A percentile compares a stretch with the other conserved stretches of the same genome.
phyloP scores from a whole-genome alignment of 30 jellyfish, hydroid and myxozoan species.

The Aurelia aurita region DNA sequence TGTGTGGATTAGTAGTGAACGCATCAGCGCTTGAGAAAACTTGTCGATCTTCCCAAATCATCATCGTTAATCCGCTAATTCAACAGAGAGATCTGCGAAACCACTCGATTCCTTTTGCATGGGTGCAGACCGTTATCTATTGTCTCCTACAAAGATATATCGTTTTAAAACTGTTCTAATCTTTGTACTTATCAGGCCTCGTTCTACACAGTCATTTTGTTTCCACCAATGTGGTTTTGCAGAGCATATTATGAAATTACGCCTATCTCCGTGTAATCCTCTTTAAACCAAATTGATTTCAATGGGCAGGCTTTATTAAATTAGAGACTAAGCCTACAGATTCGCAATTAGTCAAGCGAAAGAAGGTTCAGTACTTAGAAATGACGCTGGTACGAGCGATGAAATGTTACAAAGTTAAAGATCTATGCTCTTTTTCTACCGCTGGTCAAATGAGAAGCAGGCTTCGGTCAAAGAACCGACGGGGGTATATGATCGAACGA shows the following conservation, averaged over 20 bases:
- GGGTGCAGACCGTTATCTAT: constrained; percentile 74
- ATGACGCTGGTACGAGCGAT: constrained; percentile 32
- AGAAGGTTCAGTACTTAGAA: constrained; percentile 29
- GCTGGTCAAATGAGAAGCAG: constrained; percentile 66
- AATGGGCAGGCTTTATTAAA: constrained; percentile 66
- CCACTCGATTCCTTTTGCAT: constrained; percentile 76
- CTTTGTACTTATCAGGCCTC: constrained; percentile 58
- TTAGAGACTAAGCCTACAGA: constrained; percentile 55
- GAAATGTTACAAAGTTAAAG: too few species aligned
- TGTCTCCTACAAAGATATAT: constrained; percentile 50
- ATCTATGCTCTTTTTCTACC: constrained; percentile 2
- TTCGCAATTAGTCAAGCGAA: constrained; percentile 61
- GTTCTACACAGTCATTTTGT: constrained; percentile 42
- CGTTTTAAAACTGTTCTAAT: constrained; percentile 68
- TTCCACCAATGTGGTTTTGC: constrained; percentile 75
- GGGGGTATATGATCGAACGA: constrained; percentile 1
- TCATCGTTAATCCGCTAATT: constrained; percentile 63
- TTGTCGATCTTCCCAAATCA: constrained; percentile 58
- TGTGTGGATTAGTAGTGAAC: constrained; percentile 40
- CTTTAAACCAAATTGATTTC: constrained; percentile 63
- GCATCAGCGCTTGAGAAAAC: constrained; percentile 63
- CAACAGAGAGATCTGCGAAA: constrained; percentile 66
- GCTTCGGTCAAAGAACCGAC: background rate
- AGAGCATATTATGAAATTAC: constrained; percentile 60
- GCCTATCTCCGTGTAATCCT: constrained; percentile 75